Conservation (phyloP, 1,140 invertebrate genomes). For the Cyphomyrmex costatus region DNA sequence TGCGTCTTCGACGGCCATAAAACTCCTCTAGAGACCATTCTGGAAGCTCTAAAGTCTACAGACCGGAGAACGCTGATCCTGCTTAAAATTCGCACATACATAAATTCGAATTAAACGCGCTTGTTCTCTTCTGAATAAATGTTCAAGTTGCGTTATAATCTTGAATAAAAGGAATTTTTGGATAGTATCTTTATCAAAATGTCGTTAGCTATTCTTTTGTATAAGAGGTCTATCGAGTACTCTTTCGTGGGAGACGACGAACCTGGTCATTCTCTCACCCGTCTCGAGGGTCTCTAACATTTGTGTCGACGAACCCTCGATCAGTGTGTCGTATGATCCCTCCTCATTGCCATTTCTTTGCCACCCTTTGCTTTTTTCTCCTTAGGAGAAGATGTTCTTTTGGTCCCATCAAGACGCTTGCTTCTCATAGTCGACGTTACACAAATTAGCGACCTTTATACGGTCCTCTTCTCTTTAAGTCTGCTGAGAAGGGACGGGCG, state of each 20-base stretch:
- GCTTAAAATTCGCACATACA: constrained; percentile 58
- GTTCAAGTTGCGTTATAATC: constrained; percentile 22
- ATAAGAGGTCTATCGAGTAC: constrained; percentile 20
- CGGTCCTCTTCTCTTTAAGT: constrained; percentile 83
- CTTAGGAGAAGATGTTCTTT: constrained; percentile 25
- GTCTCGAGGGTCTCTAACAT: not conserved
- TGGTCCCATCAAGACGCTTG: constrained; percentile 24
- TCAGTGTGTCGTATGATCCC: constrained; percentile 36
- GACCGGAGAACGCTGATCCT: constrained; percentile 25
- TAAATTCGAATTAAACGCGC: constrained; percentile 57
- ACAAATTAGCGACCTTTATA: constrained; percentile 80
- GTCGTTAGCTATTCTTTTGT: not conserved
- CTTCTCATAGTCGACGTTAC: constrained; percentile 65
- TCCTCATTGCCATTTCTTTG: not conserved
- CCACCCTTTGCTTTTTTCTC: constrained; percentile 7
- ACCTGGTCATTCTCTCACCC: constrained; percentile 30
- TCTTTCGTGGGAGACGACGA: constrained; percentile 24
- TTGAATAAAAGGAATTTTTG: not conserved
- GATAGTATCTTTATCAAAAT: constrained; percentile 24
- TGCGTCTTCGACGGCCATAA: constrained; percentile 30
- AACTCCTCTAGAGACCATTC: constrained; percentile 27
- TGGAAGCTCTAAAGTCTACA: constrained; percentile 15
- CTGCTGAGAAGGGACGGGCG: constrained; percentile 63
- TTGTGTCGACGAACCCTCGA: constrained; percentile 6
- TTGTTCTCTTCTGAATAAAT: not conserved